Percentiles rank a stretch among this genome's conserved stretches.
phyloP scores from a whole-genome alignment of 1,140 invertebrate genomes.

The Euura lappo region DNA sequence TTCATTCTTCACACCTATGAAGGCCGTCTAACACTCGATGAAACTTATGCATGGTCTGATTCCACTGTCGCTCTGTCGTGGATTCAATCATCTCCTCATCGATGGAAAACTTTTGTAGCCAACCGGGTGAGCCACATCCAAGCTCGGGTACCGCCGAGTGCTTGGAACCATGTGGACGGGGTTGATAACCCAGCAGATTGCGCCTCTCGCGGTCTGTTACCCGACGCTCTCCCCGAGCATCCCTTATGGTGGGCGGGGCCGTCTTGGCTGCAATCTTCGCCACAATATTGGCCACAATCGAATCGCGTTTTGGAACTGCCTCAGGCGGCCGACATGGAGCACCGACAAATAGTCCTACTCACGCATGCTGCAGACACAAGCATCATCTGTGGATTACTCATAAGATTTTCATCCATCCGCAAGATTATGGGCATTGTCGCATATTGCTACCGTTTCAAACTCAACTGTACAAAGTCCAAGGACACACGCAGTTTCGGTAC shows the following conservation, averaged over 20 bases:
- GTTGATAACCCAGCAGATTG: constrained; percentile 39
- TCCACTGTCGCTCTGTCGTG: constrained; percentile 22
- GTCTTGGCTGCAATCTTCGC: background rate
- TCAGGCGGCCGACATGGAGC: background rate
- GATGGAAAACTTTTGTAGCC: constrained; percentile 38
- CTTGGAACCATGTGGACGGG: background rate
- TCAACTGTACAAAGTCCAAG: background rate
- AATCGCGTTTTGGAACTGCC: background rate
- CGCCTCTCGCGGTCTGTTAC: constrained; percentile 30
- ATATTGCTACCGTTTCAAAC: background rate
- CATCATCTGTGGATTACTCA: background rate
- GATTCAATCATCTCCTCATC: constrained; percentile 29
- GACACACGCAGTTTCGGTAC: background rate
- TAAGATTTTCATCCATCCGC: background rate
- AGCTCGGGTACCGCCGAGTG: constrained; percentile 18
- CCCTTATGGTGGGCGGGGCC: constrained; percentile 29
- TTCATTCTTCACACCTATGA: too few relatives aligned
- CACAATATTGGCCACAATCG: constrained; percentile 5
- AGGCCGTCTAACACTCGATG: too few relatives aligned
- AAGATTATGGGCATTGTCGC: background rate
- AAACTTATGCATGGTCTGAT: too few relatives aligned
- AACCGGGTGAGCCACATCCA: constrained; percentile 48
- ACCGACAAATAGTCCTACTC: too few relatives aligned
- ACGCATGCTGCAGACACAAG: too few relatives aligned
- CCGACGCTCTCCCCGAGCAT: constrained; percentile 11